A percentile compares a stretch with the other conserved stretches of the same genome.
phyloP scores from a whole-genome alignment of 2,888 invertebrate species.

The Drosophila testacea region DNA sequence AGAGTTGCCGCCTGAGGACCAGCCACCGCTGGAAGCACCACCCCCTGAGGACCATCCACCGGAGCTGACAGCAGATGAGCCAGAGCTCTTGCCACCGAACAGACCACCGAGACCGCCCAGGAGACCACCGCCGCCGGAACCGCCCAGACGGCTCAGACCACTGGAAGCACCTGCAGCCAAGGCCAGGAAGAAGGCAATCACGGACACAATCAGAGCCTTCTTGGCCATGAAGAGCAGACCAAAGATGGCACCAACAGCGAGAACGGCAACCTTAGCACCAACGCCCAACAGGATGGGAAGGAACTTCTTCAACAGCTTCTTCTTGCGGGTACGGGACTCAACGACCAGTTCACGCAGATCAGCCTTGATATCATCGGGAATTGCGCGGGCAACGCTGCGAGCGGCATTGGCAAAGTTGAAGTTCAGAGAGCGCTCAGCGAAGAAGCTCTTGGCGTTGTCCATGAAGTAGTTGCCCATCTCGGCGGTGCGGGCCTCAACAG shows the following conservation, averaged over 20 bases:
- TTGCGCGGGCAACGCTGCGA: constrained; percentile 86
- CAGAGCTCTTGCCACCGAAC: constrained; percentile 82
- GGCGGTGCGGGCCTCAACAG: constrained; percentile 86
- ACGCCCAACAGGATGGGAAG: constrained; percentile 87
- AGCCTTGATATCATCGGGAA: constrained; percentile 87
- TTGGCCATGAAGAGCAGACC: constrained; percentile 88
- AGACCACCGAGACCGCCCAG: constrained; percentile 82
- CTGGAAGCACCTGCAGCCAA: constrained; percentile 85
- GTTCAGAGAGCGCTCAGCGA: constrained; percentile 86
- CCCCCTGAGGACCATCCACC: constrained; percentile 82
- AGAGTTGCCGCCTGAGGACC: constrained; percentile 79
- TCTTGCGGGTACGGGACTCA: constrained; percentile 88
- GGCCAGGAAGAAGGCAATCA: constrained; percentile 87
- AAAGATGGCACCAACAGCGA: constrained; percentile 87
- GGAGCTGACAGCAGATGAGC: constrained; percentile 61
- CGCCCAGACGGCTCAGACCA: constrained; percentile 78
- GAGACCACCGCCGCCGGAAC: constrained; percentile 79
- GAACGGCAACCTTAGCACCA: constrained; percentile 87
- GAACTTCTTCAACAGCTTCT: constrained; percentile 86
- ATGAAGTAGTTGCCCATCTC: constrained; percentile 87
- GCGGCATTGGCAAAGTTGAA: constrained; percentile 86
- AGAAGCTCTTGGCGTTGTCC: constrained; percentile 86
- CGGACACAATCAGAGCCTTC: constrained; percentile 87
- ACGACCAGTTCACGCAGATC: constrained; percentile 86
- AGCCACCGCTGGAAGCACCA: constrained; percentile 74